Percentiles rank a stretch among this genome's conserved stretches.
Conservation (phyloP, 2,888 invertebrate species). For the Eurytoma adleriae region DNA sequence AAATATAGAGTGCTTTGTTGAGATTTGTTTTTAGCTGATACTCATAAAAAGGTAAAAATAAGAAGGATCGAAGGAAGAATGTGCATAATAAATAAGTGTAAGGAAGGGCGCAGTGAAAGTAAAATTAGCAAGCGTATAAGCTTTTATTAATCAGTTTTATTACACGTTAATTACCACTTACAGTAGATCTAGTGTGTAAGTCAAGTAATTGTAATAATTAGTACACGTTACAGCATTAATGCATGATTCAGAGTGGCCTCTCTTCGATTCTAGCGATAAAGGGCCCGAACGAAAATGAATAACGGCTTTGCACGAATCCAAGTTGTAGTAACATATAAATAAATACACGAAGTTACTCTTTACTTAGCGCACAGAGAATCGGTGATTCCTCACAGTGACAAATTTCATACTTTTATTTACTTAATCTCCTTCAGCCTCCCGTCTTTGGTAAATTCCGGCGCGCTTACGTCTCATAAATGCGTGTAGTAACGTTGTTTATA, state of each 20-base stretch:
- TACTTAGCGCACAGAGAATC: conserved; percentile 57
- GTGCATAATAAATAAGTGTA: not conserved
- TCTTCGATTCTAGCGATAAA: conserved; percentile 50
- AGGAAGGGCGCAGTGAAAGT: conserved; percentile 5
- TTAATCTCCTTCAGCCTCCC: not conserved
- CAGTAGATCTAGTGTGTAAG: conserved; percentile 73
- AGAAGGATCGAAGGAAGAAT: not conserved
- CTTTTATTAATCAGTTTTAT: conserved; percentile 76
- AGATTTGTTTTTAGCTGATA: too few relatives aligned
- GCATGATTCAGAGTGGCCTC: conserved; percentile 66
- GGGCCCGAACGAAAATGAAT: conserved; percentile 63
- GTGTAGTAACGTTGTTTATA: conserved; percentile 63
- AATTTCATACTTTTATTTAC: conserved; percentile 50
- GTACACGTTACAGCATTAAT: conserved; percentile 73
- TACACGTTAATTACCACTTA: conserved; percentile 74
- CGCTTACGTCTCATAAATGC: conserved; percentile 50
- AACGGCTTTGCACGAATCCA: conserved; percentile 64
- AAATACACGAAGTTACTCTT: conserved; percentile 72
- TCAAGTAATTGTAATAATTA: conserved; percentile 70
- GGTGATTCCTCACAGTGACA: conserved; percentile 48
- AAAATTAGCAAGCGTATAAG: conserved; percentile 69
- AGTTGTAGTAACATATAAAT: conserved; percentile 70
- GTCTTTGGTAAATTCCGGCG: conserved; percentile 49
- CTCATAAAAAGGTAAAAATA: not conserved
- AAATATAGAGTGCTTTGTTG: too few relatives aligned